These are phyloP conservation scores for Protobothrops flavoviridis DNA, from an alignment of 2,113 vertebrate species.

Conservation along the genomic window DNA sequence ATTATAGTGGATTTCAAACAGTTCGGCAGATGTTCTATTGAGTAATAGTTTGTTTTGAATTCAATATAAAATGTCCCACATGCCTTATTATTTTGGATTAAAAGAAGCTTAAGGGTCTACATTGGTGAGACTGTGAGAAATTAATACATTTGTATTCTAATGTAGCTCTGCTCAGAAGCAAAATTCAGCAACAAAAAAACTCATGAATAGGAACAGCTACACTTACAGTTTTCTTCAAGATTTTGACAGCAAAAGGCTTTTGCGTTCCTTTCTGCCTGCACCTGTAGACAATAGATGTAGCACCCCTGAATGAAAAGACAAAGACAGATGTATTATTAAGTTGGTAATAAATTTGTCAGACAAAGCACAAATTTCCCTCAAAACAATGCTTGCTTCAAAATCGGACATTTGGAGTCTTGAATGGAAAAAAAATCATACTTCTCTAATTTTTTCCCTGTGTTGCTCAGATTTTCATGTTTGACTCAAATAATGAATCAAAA, in stretches of 20 bases:
- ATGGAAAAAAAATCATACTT: neutral
- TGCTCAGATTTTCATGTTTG: neutral
- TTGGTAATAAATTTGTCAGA: neutral
- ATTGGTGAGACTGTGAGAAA: neutral
- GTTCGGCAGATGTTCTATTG: neutral
- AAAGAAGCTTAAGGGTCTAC: neutral
- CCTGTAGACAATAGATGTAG: conserved; percentile 87
- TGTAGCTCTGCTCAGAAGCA: neutral
- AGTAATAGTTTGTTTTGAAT: neutral
- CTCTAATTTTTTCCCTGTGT: neutral
- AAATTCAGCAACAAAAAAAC: conserved; percentile 10
- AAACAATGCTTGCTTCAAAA: neutral
- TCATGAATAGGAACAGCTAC: conserved; percentile 32
- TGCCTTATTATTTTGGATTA: conserved; percentile 7
- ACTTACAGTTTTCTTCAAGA: conserved; percentile 92
- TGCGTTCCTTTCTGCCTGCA: conserved; percentile 87
- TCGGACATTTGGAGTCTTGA: neutral
- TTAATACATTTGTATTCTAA: neutral
- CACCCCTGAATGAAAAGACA: conserved; percentile 73
- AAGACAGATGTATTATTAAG: conserved; percentile 20
- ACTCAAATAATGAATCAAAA: neutral
- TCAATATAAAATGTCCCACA: neutral
- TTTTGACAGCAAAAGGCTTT: conserved; percentile 86
- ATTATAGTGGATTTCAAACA: neutral
- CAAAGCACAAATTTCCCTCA: neutral